A percentile compares a stretch with the other conserved stretches of the same genome.
phyloP scores from a whole-genome alignment of 2,888 invertebrate genomes.

The Marasmarcha lunaedactyla region DNA sequence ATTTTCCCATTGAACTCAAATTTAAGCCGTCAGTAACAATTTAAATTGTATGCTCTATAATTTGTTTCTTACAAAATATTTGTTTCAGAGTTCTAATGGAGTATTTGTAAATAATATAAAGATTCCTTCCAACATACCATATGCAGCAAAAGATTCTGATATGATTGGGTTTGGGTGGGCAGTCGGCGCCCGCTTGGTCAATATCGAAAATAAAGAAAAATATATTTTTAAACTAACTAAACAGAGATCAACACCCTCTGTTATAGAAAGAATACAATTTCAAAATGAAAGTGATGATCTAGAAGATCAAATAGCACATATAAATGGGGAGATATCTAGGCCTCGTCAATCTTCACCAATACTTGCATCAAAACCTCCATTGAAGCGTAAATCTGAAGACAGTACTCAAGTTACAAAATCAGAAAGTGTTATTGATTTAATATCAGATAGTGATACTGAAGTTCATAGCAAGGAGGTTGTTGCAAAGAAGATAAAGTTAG shows the following conservation, averaged over 20 bases:
- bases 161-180: constrained; percentile 68
- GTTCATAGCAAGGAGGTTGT: constrained; percentile 8
- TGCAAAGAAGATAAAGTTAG: constrained; percentile 31
- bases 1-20: too few relatives aligned
- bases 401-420: constrained; percentile 17
- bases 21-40: too few relatives aligned
- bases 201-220: constrained; percentile 40
- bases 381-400: constrained; percentile 34
- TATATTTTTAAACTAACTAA: constrained; percentile 43
- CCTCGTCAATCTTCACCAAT: constrained; percentile 17
- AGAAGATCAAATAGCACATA: constrained; percentile 25
- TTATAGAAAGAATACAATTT: constrained; percentile 29
- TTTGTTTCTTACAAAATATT: constrained; percentile 2
- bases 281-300: constrained; percentile 37
- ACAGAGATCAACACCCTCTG: constrained; percentile 15
- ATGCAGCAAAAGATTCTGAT: constrained; percentile 46
- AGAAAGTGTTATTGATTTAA: constrained; percentile 22
- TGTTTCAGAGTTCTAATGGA: constrained; percentile 72
- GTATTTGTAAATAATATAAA: constrained; percentile 58
- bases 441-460: constrained; percentile 41
- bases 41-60: too few relatives aligned
- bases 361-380: constrained; percentile 18
- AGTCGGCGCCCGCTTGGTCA: constrained; percentile 25
- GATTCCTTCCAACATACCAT: constrained; percentile 38
- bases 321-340: constrained; percentile 14